Evolutionary conservation across 2,888 invertebrate species (phyloP).

Genomic region (Aphodius sticticus): DNA sequence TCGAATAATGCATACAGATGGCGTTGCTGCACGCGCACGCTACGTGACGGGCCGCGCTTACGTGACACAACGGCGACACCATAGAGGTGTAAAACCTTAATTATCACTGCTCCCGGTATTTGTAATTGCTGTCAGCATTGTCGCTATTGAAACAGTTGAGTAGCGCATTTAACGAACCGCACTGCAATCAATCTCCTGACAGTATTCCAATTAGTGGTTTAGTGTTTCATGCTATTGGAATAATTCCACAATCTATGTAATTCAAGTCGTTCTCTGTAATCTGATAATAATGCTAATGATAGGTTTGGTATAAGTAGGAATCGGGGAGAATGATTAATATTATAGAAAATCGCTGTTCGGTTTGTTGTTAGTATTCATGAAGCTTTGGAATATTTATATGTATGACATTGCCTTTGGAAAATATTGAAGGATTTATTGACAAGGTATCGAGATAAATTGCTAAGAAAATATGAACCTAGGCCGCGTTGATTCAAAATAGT

Average conservation of each 20-base stretch:
- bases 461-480: not conserved
- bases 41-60: not conserved
- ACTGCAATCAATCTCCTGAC: not conserved
- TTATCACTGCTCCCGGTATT: not conserved
- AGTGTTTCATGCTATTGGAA: not conserved
- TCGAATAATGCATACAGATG: not conserved
- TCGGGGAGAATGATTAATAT: not conserved
- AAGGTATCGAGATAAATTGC: not conserved
- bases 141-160: not conserved
- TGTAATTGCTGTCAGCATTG: not conserved
- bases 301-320: not conserved
- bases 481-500: too few relatives aligned
- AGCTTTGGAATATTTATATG: not conserved
- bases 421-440: not conserved
- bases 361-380: too few relatives aligned
- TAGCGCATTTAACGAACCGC: not conserved
- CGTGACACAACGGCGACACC: not conserved
- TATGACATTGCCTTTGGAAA: not conserved
- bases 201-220: not conserved
- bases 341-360: not conserved
- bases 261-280: too few relatives aligned
- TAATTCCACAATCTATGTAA: not conserved
- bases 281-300: not conserved
- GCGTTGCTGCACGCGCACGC: not conserved
- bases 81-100: not conserved